These are phyloP conservation scores for Eriosoma lanigerum DNA, from an alignment of 1,140 invertebrate species.

Conservation along the genomic window DNA sequence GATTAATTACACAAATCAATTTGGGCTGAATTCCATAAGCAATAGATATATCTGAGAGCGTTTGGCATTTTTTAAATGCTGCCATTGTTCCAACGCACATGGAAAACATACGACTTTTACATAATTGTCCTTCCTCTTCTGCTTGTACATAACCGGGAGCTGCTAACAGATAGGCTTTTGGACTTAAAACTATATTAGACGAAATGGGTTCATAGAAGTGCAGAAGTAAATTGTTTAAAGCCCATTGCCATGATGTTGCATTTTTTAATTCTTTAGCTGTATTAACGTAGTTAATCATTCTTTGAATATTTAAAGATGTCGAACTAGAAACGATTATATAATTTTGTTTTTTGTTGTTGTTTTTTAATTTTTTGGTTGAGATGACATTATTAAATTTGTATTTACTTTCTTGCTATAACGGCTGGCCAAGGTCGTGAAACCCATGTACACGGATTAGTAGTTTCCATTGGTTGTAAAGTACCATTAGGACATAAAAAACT, in stretches of 20 bases:
- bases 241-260: conserved; percentile 13
- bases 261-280: conserved; percentile 14
- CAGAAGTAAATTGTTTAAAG: conserved; percentile 37
- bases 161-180: conserved; percentile 29
- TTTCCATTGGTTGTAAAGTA: conserved; percentile 64
- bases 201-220: conserved; percentile 33
- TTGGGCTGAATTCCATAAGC: conserved; percentile 41
- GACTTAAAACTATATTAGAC: conserved; percentile 24
- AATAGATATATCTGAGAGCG: conserved; percentile 33
- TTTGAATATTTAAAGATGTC: conserved; percentile 3
- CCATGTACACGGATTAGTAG: conserved; percentile 70
- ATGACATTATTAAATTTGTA: not conserved
- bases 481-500: conserved; percentile 82
- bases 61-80: conserved; percentile 30
- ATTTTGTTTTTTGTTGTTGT: too few relatives aligned
- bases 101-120: conserved; percentile 12
- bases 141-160: conserved; percentile 25
- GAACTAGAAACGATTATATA: conserved; percentile 2
- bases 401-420: conserved; percentile 65
- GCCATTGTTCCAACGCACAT: conserved; percentile 28
- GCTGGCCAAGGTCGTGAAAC: conserved; percentile 75
- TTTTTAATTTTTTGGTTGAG: not conserved
- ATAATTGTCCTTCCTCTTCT: not conserved
- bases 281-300: conserved; percentile 39
- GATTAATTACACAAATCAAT: conserved; percentile 5